phyloP scores from a whole-genome alignment of 2,888 invertebrate genomes.

The Tenthredo distinguenda region DNA sequence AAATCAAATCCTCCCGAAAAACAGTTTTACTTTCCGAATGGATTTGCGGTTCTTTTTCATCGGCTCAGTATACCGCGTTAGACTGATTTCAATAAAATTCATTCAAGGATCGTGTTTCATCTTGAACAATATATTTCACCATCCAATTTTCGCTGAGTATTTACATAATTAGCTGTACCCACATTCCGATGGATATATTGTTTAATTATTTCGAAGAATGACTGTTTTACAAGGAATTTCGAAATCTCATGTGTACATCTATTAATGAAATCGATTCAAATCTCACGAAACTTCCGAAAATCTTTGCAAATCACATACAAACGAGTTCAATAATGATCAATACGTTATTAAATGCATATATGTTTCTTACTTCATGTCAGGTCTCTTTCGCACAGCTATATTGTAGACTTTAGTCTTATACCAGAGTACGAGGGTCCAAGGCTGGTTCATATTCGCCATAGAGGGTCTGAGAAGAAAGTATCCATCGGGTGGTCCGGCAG shows the following conservation, averaged over 20 bases:
- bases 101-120: not conserved
- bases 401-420: conserved; percentile 75
- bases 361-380: conserved; percentile 71
- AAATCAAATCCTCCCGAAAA: not conserved
- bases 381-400: conserved; percentile 74
- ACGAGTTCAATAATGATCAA: not conserved
- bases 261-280: not conserved
- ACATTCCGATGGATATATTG: too few species aligned
- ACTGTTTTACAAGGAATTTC: not conserved
- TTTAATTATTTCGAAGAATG: too few species aligned
- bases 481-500: conserved; percentile 68
- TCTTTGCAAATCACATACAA: not conserved
- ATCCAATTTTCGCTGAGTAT: too few species aligned
- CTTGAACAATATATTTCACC: too few species aligned
- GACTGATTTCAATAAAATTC: not conserved
- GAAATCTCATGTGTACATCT: not conserved
- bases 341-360: not conserved
- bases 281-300: not conserved
- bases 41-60: not conserved
- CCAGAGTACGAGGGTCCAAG: conserved; percentile 76
- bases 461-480: conserved; percentile 76
- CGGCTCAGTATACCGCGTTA: too few species aligned
- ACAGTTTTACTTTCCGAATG: not conserved
- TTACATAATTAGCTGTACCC: too few species aligned
- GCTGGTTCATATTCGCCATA: conserved; percentile 73